Evolutionary conservation across 2,113 vertebrate genomes (phyloP), one percentile per base, ranked within the genome.

Genomic region (Clupea harengus): DNA sequence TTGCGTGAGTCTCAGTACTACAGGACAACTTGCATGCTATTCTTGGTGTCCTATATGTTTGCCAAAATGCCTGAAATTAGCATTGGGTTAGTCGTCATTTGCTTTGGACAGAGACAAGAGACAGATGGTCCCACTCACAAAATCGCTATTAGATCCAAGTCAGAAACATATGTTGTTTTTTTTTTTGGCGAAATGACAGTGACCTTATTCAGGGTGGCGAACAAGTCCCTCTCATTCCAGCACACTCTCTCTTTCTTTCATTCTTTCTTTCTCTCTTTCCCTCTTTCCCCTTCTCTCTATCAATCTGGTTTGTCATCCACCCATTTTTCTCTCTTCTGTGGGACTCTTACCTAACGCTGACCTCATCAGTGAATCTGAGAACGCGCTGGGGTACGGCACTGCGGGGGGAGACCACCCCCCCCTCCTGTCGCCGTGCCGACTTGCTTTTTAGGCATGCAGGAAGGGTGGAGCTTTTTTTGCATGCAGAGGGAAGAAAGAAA

Each of bases 371-470:
- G 92, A 96, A 95, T 92, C 94, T 97, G 91, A 93, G 93, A 89
- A 96, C 92, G 88, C 92, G 94, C 88, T 95, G 94, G 84, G 94
- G 94, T 90, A 95, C 93, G 93, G 93, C 94, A 89, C 94, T 94
- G 89, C 90, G 94, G 90, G 92, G 95, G 89, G 91, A 92, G 87
- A 91, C 93, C 91, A 94, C 93, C 92, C 96, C 94, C 95, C 94
- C 94, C 90, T 94, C 87, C 88, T 95, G 94, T 92, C 94, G 95
- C 94, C 93, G 92, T 92, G 94, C 87, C 28, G 93, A 87, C 92
- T 94, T 95, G 93, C 90, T 96, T 95, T 97, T 96, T 95, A 96
- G 90, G 93, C 94, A 96, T 96, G 96, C 96, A 92, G 97, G 96
- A 93, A 98, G 95, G 92, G 96, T 93, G 92, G 95, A 97, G 94